Percentiles rank a stretch among this genome's conserved stretches.
Evolutionary conservation across 2,113 vertebrate species (phyloP).

Genomic region (Mystacornis crossleyi): DNA sequence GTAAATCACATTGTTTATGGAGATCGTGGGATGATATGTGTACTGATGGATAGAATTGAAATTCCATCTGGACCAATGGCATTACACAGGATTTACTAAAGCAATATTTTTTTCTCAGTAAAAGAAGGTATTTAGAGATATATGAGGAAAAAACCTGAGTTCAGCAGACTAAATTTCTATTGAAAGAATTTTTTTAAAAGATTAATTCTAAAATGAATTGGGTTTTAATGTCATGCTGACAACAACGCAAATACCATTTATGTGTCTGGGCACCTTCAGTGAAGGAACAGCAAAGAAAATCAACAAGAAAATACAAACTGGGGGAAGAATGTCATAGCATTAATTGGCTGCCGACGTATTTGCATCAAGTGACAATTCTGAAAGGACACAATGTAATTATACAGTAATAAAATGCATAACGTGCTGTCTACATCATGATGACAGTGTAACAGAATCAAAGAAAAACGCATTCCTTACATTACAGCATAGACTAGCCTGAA

Average conservation of each 20-base stretch:
- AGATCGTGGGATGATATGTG: not conserved
- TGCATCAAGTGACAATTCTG: not conserved
- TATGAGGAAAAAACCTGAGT: not conserved
- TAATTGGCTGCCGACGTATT: not conserved
- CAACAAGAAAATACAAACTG: not conserved
- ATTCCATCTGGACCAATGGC: not conserved
- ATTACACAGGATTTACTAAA: not conserved
- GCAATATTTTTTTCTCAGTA: not conserved
- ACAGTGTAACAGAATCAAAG: not conserved
- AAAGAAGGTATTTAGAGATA: not conserved
- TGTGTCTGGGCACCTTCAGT: not conserved
- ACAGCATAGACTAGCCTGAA: not conserved
- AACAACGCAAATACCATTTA: not conserved
- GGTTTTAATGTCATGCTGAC: not conserved
- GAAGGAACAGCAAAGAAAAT: not conserved
- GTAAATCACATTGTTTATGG: not conserved
- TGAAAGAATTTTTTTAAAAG: not conserved
- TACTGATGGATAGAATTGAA: not conserved
- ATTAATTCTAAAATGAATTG: not conserved
- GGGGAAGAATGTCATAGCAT: not conserved
- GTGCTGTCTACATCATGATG: not conserved
- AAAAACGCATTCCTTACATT: not conserved
- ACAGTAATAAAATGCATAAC: not conserved
- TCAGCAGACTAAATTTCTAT: not conserved
- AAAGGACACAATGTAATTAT: not conserved